Conservation (phyloP, 2,888 invertebrate genomes). For the Calephelis perditalis region DNA sequence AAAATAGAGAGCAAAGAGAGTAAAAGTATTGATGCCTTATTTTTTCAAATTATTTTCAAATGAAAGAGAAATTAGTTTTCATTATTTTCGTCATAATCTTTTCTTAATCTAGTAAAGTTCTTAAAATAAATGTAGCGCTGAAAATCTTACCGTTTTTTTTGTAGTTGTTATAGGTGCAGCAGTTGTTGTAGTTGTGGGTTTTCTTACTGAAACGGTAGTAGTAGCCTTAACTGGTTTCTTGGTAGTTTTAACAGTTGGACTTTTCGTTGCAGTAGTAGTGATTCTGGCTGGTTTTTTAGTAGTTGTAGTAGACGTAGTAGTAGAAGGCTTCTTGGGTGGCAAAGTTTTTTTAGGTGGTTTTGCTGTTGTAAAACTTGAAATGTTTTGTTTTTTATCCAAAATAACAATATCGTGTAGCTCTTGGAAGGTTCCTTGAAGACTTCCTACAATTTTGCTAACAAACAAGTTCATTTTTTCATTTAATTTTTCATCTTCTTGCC, state of each 20-base stretch:
- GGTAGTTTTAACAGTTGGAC: conserved; percentile 60
- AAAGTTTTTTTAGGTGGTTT: conserved; percentile 54
- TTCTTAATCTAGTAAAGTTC: too few species aligned
- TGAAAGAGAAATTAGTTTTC: too few species aligned
- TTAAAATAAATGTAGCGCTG: too few species aligned
- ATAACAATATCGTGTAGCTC: conserved; percentile 87
- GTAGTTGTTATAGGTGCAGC: conserved; percentile 39
- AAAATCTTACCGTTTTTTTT: conserved; percentile 55
- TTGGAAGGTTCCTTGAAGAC: conserved; percentile 89
- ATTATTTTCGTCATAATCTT: too few species aligned
- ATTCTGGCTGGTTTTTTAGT: conserved; percentile 60
- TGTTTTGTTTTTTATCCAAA: conserved; percentile 62
- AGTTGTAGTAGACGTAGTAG: conserved; percentile 56
- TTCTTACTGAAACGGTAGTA: conserved; percentile 29
- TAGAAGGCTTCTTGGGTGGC: conserved; percentile 48
- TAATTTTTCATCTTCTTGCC: conserved; percentile 85
- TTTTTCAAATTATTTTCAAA: too few species aligned
- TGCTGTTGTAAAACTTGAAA: conserved; percentile 59
- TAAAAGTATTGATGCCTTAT: too few species aligned
- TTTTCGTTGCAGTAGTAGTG: conserved; percentile 53
- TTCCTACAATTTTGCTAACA: conserved; percentile 90
- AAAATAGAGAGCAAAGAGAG: too few species aligned
- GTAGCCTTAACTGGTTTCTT: conserved; percentile 53
- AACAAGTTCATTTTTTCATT: conserved; percentile 89
- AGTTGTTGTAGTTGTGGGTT: conserved; percentile 36